Conservation (phyloP, 2,888 invertebrate species). For the Ophonus ardosiacus region DNA sequence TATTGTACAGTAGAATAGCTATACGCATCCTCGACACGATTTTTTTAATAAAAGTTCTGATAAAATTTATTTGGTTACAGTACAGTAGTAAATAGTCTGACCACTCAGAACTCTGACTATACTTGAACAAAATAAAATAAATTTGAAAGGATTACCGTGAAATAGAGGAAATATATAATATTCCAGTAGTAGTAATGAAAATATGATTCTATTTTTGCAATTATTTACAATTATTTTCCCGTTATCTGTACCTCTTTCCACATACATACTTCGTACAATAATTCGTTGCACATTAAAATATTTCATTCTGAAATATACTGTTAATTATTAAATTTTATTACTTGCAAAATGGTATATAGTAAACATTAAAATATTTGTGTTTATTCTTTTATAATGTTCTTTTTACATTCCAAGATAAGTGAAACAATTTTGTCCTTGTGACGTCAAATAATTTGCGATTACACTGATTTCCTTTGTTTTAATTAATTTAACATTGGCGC, state of each 20-base stretch:
- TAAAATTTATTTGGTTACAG: too few species aligned
- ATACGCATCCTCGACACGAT: too few species aligned
- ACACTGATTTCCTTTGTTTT: conserved; percentile 39
- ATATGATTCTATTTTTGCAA: too few species aligned
- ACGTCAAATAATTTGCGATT: conserved; percentile 31
- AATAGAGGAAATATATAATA: too few species aligned
- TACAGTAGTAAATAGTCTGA: too few species aligned
- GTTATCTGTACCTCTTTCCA: not conserved
- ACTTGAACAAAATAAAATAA: too few species aligned
- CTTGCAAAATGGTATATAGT: not conserved
- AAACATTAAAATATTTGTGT: conserved; percentile 29
- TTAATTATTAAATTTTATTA: not conserved
- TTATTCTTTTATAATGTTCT: conserved; percentile 29
- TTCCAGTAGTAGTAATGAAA: too few species aligned
- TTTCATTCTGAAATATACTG: not conserved
- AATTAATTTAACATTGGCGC: conserved; percentile 33
- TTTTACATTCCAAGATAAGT: conserved; percentile 28
- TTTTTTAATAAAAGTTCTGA: too few species aligned
- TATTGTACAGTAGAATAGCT: too few species aligned
- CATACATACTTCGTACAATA: not conserved
- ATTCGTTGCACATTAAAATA: not conserved
- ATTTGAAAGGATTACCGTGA: too few species aligned
- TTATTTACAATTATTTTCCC: not conserved
- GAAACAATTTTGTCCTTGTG: conserved; percentile 25
- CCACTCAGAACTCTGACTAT: too few species aligned